These are phyloP conservation scores for Bos taurus DNA, from an alignment of 2,113 vertebrate genomes.

Conservation along the genomic window ARS-UCD2.0 NC_037357.1:14596001-14596500, in stretches of 20 bases:
- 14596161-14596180: constrained; percentile 22
- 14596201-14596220: constrained; percentile 17
- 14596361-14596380: not conserved
- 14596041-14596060: not conserved
- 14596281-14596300: not conserved
- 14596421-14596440: not conserved
- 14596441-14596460: not conserved
- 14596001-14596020: not conserved
- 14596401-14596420: not conserved
- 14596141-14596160: constrained; percentile 42
- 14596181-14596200: constrained; percentile 51
- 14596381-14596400: not conserved
- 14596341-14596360: not conserved
- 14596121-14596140: not conserved
- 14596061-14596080: not conserved
- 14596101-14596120: constrained; percentile 41
- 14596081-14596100: not conserved
- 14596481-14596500: not conserved
- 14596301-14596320: not conserved
- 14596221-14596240: constrained; percentile 23
- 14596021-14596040: not conserved
- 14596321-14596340: not conserved
- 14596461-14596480: not conserved
- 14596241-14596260: constrained; percentile 21
- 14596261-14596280: not conserved